Conservation (phyloP, 2,888 invertebrate genomes). For the Meganola albula region DNA sequence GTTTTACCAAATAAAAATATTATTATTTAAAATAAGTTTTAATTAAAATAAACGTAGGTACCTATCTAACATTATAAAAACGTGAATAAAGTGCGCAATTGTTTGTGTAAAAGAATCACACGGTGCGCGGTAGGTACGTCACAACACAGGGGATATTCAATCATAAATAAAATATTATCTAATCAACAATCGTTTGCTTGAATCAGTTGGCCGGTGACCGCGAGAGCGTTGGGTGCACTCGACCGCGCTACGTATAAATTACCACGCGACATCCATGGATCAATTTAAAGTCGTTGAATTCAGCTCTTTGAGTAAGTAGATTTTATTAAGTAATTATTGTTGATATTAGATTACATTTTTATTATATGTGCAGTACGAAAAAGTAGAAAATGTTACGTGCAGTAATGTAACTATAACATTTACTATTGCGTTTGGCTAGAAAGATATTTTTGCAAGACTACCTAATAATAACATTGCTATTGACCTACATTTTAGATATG, state of each 20-base stretch:
- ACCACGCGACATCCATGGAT: conserved; percentile 43
- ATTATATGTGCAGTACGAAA: too few species aligned
- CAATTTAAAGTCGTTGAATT: conserved; percentile 57
- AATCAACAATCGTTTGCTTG: conserved; percentile 60
- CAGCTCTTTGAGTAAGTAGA: conserved; percentile 55
- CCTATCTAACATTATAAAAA: too few species aligned
- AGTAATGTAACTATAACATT: too few species aligned
- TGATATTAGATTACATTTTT: too few species aligned
- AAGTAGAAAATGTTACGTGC: too few species aligned
- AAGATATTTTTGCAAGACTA: conserved; percentile 11
- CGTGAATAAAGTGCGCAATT: conserved; percentile 21
- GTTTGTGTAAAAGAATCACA: conserved; percentile 16
- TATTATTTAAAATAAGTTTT: conserved; percentile 19
- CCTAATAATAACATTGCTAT: conserved; percentile 8
- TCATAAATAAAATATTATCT: conserved; percentile 54
- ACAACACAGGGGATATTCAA: conserved; percentile 47
- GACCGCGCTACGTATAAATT: conserved; percentile 10
- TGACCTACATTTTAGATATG: conserved; percentile 11
- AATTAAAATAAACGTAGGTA: too few species aligned
- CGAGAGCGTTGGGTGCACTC: conserved; percentile 36
- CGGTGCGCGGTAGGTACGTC: conserved; percentile 17
- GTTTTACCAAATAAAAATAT: conserved; percentile 23
- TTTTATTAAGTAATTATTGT: conserved; percentile 13
- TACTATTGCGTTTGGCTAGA: too few species aligned
- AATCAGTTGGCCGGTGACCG: conserved; percentile 67